A percentile compares a stretch with the other conserved stretches of the same genome.
phyloP scores from a whole-genome alignment of 2,888 invertebrate genomes.

The Cecidostiba fungosa region DNA sequence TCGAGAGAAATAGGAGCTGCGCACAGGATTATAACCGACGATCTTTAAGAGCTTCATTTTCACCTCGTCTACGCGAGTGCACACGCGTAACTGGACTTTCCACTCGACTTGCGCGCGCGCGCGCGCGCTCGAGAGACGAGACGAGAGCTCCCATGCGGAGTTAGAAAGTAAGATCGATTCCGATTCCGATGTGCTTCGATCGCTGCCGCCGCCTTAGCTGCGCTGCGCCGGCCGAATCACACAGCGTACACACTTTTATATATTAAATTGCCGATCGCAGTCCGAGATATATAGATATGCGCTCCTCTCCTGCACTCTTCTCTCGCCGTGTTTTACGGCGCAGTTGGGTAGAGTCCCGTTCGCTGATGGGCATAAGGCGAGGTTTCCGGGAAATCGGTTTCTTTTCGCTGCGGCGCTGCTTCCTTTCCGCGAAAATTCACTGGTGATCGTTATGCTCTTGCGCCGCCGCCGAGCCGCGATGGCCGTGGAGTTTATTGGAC shows the following conservation, averaged over 20 bases:
- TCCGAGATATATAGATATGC: slow-evolving; percentile 6
- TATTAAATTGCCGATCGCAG: slow-evolving; percentile 21
- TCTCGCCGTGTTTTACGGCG: slow-evolving; percentile 22
- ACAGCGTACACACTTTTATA: slow-evolving; percentile 12
- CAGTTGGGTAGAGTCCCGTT: not conserved
- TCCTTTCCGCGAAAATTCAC: slow-evolving; percentile 44
- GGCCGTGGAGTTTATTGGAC: slow-evolving; percentile 69
- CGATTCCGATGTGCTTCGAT: slow-evolving; percentile 56
- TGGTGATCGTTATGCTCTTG: slow-evolving; percentile 14
- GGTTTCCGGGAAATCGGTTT: slow-evolving; percentile 50
- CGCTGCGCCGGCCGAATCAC: not conserved
- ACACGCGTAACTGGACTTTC: slow-evolving; percentile 61
- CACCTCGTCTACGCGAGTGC: slow-evolving; percentile 45
- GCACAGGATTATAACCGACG: slow-evolving; percentile 48
- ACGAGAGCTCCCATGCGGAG: slow-evolving; percentile 61
- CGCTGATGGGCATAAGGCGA: not conserved
- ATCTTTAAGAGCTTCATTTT: slow-evolving; percentile 62
- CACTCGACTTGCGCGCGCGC: slow-evolving; percentile 53
- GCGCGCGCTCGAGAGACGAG: slow-evolving; percentile 2
- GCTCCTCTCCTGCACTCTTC: too few species aligned
- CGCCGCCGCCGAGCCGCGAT: too few species aligned
- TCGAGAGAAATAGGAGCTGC: slow-evolving; percentile 52
- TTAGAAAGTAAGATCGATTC: slow-evolving; percentile 72
- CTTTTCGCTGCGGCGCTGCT: slow-evolving; percentile 25
- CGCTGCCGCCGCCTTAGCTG: not conserved